These are phyloP conservation scores for Maconellicoccus hirsutus DNA, from an alignment of 1,140 invertebrate genomes.

Conservation along the genomic window DNA sequence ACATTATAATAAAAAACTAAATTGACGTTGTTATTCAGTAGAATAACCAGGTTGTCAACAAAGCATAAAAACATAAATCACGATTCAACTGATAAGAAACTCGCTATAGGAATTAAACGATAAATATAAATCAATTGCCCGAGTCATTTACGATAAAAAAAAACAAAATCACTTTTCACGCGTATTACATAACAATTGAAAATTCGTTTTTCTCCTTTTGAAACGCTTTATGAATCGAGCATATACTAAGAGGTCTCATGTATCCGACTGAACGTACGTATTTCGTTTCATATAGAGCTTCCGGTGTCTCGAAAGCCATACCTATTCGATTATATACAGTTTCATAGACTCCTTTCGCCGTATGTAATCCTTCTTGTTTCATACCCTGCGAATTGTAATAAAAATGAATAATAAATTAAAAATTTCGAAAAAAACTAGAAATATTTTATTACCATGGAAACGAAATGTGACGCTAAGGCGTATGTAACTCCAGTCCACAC, in stretches of 20 bases:
- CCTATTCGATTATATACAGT: slow-evolving; percentile 70
- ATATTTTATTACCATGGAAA: slow-evolving; percentile 60
- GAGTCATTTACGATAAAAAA: too few species aligned
- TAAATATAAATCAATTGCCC: too few species aligned
- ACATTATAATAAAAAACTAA: too few species aligned
- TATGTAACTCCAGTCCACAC: slow-evolving; percentile 85
- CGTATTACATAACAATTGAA: too few species aligned
- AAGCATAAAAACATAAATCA: too few species aligned
- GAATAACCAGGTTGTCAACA: too few species aligned
- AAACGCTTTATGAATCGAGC: slow-evolving; percentile 76
- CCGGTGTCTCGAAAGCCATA: slow-evolving; percentile 78
- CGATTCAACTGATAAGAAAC: too few species aligned
- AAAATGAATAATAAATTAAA: neutral
- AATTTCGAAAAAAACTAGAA: neutral
- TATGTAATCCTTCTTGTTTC: slow-evolving; percentile 71
- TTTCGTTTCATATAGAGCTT: slow-evolving; percentile 67
- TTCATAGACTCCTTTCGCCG: slow-evolving; percentile 72
- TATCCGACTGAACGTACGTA: slow-evolving; percentile 76
- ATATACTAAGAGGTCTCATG: slow-evolving; percentile 82
- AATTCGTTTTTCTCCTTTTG: slow-evolving; percentile 31
- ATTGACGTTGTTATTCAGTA: too few species aligned
- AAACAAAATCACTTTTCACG: too few species aligned
- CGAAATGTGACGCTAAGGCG: slow-evolving; percentile 69
- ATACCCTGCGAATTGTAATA: slow-evolving; percentile 53
- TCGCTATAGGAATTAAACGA: too few species aligned